Evolutionary conservation across 2,797 vertebrate genomes (phyloP), one percentile per base, ranked within the genome.

Genomic region (Etheostoma perlongum): DNA sequence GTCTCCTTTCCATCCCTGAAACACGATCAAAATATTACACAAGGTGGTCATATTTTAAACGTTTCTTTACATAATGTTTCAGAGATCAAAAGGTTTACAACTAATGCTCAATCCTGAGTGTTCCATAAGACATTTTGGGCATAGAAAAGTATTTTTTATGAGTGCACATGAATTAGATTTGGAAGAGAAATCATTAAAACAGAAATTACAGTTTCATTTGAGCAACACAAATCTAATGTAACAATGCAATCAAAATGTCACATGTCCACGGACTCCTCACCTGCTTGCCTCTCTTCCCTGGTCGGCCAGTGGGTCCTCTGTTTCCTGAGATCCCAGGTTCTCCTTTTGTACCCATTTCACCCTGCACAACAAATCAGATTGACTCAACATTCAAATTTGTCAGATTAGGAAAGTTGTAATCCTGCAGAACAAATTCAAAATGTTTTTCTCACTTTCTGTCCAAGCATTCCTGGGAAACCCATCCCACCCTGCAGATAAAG

Each of bases 321-420:
- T 97, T 96, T 87, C 98, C 98, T 62, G 97, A 94, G 49, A 93
- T 92, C 75, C 98, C 98, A 58, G 96, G 94, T 69, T 98, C 97
- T 81, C 98, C 98, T 88, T 99, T 99, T 10, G 98, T 98, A 86
- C 98, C 98, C 97, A 99, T 97, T 94, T 99, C 98, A 82, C 98
- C 98, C 98, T 99, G 85, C 49, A 83, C 27, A 81, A 85, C 40
- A 88, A 77, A 81, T 57, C 55, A 85, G 6, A 68, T 62, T 12
- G 59, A 12, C 30, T 69, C 8, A 72, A 19, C 16, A 19, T 13
- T 76, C 3, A 25, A 4, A 58, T 40, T 8, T 6, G 4, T 69
- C 58, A 57, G 0, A 77, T 72, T 51, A 59, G 1, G 1, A 49
- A 73, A 72, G 33, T 7, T 64, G 21, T 44, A 59, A 15, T 49